These are phyloP conservation scores for Pseudorhiza aurosa DNA, from an alignment of 30 jellyfish, hydroid and myxozoan species.

Conservation along the genomic window DNA sequence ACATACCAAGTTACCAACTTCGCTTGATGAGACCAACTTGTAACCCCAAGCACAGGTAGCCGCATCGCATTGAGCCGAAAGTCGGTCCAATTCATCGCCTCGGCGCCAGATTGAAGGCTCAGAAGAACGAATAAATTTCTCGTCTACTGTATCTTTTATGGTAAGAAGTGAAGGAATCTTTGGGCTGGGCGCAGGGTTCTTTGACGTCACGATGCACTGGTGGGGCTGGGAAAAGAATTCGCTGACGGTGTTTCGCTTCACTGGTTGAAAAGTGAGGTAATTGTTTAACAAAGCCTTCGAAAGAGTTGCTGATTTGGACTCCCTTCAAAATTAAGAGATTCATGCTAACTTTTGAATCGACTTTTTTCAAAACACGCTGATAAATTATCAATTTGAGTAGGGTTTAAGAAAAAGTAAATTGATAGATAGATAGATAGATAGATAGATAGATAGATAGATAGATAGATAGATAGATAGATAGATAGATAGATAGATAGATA, in stretches of 20 bases:
- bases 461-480: no score
- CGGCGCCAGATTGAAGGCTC: background rate
- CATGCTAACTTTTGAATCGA: background rate
- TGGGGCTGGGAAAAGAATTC: conserved; percentile 22
- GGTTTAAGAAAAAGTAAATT: no score
- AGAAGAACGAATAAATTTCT: background rate
- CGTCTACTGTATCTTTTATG: background rate
- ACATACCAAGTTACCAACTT: background rate
- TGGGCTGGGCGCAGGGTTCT: background rate
- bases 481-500: no score
- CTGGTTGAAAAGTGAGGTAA: background rate
- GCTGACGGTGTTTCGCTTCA: background rate
- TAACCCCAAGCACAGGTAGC: background rate
- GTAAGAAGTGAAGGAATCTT: background rate
- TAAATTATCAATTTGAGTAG: no score
- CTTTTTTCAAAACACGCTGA: no score
- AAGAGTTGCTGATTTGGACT: background rate
- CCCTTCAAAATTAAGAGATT: background rate
- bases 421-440: no score
- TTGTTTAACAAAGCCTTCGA: background rate
- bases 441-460: no score
- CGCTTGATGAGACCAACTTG: background rate
- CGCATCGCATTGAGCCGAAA: background rate
- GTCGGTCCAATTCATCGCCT: conserved; percentile 16
- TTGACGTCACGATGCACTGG: background rate